These are phyloP conservation scores for Hyles vespertilio DNA, from an alignment of 1,140 invertebrate species.

Conservation along the genomic window DNA sequence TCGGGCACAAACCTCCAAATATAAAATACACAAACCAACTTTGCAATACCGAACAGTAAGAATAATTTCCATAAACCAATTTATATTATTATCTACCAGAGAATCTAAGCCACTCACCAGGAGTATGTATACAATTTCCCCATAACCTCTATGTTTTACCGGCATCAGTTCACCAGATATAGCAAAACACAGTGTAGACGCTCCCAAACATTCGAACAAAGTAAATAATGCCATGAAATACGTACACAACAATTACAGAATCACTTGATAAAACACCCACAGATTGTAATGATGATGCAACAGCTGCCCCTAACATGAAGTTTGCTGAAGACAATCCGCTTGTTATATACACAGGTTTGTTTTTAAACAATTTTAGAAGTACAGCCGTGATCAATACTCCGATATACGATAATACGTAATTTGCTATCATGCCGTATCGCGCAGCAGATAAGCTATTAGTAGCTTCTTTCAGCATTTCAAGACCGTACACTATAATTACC, in stretches of 20 bases:
- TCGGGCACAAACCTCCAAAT: conserved; percentile 16
- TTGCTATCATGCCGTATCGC: conserved; percentile 1
- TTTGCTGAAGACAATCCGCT: not conserved
- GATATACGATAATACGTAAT: conserved; percentile 3
- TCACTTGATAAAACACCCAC: not conserved
- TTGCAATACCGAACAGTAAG: conserved; percentile 10
- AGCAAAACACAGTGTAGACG: not conserved
- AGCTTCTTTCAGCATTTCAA: conserved; percentile 9
- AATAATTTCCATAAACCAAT: conserved; percentile 10
- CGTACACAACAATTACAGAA: not conserved
- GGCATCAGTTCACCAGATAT: conserved; percentile 17
- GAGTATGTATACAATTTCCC: conserved; percentile 9
- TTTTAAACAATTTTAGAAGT: conserved; percentile 5
- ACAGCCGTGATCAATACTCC: not conserved
- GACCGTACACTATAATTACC: conserved; percentile 12
- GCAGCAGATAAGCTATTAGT: not conserved
- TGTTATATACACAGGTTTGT: conserved; percentile 10
- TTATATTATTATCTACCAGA: conserved; percentile 8
- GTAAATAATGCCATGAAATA: conserved; percentile 11
- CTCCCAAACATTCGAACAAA: conserved; percentile 1
- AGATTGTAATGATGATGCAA: conserved; percentile 8
- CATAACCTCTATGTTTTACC: conserved; percentile 14
- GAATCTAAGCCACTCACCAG: conserved; percentile 9
- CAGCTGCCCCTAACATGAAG: not conserved
- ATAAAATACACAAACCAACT: conserved; percentile 1